These are phyloP conservation scores for Oxyteleia sp. DNA, from an alignment of 2,888 invertebrate species.

Conservation along the genomic window DNA sequence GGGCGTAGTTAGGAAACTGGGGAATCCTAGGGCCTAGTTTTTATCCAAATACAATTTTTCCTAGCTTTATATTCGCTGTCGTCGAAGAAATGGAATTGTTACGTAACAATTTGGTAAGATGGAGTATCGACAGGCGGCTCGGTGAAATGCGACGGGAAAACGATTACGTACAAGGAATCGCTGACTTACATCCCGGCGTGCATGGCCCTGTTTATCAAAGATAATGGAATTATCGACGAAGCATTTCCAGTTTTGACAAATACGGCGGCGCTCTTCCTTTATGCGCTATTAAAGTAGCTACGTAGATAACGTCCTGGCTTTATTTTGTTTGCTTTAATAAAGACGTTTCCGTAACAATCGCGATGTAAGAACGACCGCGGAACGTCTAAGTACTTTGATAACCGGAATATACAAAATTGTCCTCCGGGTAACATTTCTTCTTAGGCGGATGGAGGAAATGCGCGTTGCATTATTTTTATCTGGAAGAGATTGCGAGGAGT, in stretches of 20 bases:
- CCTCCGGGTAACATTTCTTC: conserved; percentile 38
- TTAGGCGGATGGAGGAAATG: background rate
- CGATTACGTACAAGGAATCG: no score
- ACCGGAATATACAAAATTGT: conserved; percentile 42
- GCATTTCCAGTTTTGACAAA: conserved; percentile 23
- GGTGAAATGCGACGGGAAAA: no score
- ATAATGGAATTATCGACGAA: no score
- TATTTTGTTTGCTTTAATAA: conserved; percentile 39
- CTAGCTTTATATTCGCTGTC: no score
- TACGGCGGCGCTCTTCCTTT: conserved; percentile 7
- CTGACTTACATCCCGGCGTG: no score
- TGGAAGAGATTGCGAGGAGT: background rate
- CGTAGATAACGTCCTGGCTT: conserved; percentile 12
- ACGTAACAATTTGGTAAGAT: no score
- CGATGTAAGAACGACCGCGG: conserved; percentile 25
- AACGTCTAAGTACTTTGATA: conserved; percentile 45
- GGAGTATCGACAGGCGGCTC: no score
- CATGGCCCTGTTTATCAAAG: no score
- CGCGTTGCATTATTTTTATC: conserved; percentile 42
- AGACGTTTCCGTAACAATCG: conserved; percentile 35
- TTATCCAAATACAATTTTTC: no score
- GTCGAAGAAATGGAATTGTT: no score
- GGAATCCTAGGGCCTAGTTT: no score
- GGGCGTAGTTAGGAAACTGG: no score
- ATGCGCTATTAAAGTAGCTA: background rate